Conservation (phyloP, 2,113 vertebrate species). For the Caranx melampygus region DNA sequence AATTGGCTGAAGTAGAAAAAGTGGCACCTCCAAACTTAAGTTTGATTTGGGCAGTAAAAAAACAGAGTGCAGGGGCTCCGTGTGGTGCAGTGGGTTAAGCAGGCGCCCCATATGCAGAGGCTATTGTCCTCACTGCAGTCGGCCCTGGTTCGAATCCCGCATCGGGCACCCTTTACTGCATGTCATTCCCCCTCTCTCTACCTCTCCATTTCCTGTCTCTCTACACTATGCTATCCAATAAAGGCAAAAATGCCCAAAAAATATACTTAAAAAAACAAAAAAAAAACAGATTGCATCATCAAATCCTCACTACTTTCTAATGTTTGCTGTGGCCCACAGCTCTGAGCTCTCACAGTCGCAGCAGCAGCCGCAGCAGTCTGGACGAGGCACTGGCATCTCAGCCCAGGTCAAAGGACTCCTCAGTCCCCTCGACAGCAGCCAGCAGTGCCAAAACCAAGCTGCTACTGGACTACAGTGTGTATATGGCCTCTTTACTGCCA, state of each 20-base stretch:
- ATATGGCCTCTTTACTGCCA: constrained; percentile 93
- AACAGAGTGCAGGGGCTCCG: not conserved
- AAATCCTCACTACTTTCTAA: constrained; percentile 60
- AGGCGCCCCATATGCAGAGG: too few species aligned
- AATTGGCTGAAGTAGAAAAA: not conserved
- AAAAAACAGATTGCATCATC: not conserved
- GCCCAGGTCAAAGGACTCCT: constrained; percentile 87
- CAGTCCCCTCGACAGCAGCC: constrained; percentile 57
- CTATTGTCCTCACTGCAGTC: too few species aligned
- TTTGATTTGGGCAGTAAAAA: not conserved
- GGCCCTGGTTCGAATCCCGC: too few species aligned
- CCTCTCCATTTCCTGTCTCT: too few species aligned
- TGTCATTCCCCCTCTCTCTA: too few species aligned
- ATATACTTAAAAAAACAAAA: too few species aligned
- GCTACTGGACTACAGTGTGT: constrained; percentile 90
- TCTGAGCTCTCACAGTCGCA: constrained; percentile 88
- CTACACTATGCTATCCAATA: too few species aligned
- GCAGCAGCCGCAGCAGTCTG: constrained; percentile 90
- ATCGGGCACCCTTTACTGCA: too few species aligned
- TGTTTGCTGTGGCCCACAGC: constrained; percentile 65
- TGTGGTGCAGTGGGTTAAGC: too few species aligned
- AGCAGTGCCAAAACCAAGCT: constrained; percentile 82
- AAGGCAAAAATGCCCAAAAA: too few species aligned
- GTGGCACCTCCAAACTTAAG: not conserved
- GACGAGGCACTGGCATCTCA: constrained; percentile 88